These are phyloP conservation scores for Erythrolamprus reginae DNA, from an alignment of 2,113 vertebrate genomes.

Conservation along the genomic window DNA sequence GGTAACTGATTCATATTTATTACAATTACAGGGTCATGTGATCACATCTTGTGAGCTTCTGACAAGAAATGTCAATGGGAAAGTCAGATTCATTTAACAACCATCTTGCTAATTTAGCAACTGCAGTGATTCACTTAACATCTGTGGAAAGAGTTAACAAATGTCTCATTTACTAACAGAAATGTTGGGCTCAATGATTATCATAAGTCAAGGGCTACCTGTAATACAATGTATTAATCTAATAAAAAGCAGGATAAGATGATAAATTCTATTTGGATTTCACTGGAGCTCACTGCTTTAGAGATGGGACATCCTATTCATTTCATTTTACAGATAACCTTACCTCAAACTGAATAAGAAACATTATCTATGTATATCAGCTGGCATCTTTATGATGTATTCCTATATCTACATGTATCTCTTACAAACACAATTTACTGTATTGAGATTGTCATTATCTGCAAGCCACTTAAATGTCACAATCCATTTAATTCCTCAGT, in stretches of 20 bases:
- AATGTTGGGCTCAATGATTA: background rate
- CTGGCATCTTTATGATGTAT: background rate
- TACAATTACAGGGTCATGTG: background rate
- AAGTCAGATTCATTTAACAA: background rate
- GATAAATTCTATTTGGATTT: background rate
- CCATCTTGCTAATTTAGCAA: background rate
- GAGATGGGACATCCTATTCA: background rate
- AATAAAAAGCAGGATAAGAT: background rate
- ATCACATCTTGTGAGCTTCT: background rate
- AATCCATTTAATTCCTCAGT: background rate
- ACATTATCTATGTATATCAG: background rate
- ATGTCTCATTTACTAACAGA: background rate
- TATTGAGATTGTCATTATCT: background rate
- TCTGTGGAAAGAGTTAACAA: background rate
- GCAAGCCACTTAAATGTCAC: background rate
- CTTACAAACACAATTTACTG: background rate
- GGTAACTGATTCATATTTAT: background rate
- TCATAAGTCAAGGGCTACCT: background rate
- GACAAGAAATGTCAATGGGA: background rate
- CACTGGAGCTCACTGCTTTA: background rate
- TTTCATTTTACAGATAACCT: background rate
- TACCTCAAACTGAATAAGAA: background rate
- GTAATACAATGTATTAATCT: background rate
- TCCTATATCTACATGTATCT: background rate
- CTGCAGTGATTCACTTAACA: background rate